Base-by-base conservation (phyloP, 1,140 invertebrate genomes). In the Mesaphorura yosii region DNA sequence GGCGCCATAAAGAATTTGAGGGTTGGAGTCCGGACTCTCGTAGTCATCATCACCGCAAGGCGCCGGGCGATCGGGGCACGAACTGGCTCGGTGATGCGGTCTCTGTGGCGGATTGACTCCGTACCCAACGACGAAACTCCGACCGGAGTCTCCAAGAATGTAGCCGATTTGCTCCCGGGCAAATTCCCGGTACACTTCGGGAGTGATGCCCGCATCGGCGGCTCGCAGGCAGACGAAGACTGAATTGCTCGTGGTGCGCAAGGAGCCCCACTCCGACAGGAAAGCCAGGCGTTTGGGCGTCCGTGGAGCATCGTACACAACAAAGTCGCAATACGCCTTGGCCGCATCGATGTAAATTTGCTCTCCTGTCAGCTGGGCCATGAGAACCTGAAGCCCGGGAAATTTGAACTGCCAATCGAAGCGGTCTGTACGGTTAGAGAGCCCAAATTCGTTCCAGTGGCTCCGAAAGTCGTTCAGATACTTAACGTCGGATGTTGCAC, bases 121-220 rank as follows among this genome's bases (percentile, higher is more conserved):
- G 63, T 73, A 81, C 6, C 80, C 80, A 20, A 81, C 73, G 1
- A 82, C 76, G 62, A 71, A 82, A 63, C 78, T 81, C 40, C 73
- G 69, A 2, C 78, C 78, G 53, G 66, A 66, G 51, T 74, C 70
- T 1, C 79, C 79, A 0, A 82, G 67, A 52, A 77, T 76, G 64
- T 81, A 82, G 58, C 76, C 65, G 39, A 82, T 76, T 66, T 82
- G 80, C 56, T 73, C 64, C 59, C 72, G 70, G 7, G 78, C 79
- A 65, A 80, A 79, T 48, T 70, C 62, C 20, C 72, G 59, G 64
- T 78, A 76, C 51, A 67, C 66, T 28, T 67, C 52, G 0, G 66
- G 48, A 39, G 58, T 69, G 58, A 66, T 67, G 46, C 64, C 72
- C 34, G 56, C 52, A 59, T 74, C 67, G 0, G 74, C 73, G 0